Base-by-base conservation (phyloP, 2,797 vertebrate species). In the Pseudochromis fuscus region DNA sequence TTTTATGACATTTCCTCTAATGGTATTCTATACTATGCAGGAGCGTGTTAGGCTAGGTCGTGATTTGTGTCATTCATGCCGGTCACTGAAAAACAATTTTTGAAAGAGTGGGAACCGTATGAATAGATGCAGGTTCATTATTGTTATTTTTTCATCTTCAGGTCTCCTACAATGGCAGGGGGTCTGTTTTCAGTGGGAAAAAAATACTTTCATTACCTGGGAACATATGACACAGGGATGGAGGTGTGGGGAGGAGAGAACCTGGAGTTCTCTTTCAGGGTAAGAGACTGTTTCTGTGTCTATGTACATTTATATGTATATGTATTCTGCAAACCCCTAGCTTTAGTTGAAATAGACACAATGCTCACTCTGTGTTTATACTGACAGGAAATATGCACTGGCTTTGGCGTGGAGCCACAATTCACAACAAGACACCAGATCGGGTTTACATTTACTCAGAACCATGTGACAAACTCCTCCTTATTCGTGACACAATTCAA, bases 221-320 rank as follows among this genome's bases (percentile, higher is more conserved):
- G 98, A 70, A 98, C 97, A 1, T 99, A 99, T 44, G 98, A 99
- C 86, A 97, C 95, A n/a, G 97, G 98, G 83, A 99, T 99, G 98
- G 97, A 99, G 94, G 97, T 99, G 38, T 99, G 98, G 98, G 98
- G 98, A 68, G 98, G 98, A 91, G 98, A 99, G 92, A 99, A 99
- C 88, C 94, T 99, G 79, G 98, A 99, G 84, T 97, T 99, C 82
- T 99, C 98, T 55, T 99, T 99, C 86, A 95, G 98, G 93, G 98
- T 99, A 88, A 95, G 95, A 65, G 46, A 7, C 16, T 56, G 7
- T 45, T 9, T 53, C 16, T 62, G 18, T 45, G 27, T 65, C 16
- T 48, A 10, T 52, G 24, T 46, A 55, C 3, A 25, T 67, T 5
- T 59, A 18, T 24, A 11, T 18, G 57, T 69, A 5, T 63, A 27